Percentiles rank a stretch among this genome's conserved stretches.
Conservation (phyloP, 2,888 invertebrate species). For the Papilio elwesi region DNA sequence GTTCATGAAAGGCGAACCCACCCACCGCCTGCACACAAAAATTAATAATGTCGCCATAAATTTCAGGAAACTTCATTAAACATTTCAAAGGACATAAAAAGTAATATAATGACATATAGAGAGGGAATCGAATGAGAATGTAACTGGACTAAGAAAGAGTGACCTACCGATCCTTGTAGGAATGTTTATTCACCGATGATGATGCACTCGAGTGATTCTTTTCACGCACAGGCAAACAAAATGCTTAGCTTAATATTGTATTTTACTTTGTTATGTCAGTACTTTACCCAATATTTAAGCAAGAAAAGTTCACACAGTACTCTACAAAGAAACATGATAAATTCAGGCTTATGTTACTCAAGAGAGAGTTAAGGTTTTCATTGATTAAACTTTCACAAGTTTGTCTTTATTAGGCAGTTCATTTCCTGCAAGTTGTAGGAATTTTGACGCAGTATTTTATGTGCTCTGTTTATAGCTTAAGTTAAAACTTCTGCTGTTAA, state of each 20-base stretch:
- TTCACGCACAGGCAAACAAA: too few relatives aligned
- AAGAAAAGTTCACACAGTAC: neutral
- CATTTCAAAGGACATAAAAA: neutral
- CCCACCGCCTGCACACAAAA: neutral
- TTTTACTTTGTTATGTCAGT: neutral
- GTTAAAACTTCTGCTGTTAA: neutral
- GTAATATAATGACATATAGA: neutral
- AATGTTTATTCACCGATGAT: too few relatives aligned
- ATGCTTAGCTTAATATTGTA: too few relatives aligned
- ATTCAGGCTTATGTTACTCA: conserved; percentile 20
- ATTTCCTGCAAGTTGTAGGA: conserved; percentile 10
- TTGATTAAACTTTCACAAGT: conserved; percentile 12
- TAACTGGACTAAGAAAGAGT: too few relatives aligned
- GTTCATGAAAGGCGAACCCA: neutral
- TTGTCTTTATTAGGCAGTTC: conserved; percentile 7
- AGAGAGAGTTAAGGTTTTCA: conserved; percentile 20
- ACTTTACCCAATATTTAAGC: neutral
- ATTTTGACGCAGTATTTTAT: conserved; percentile 16
- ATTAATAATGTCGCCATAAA: conserved; percentile 9
- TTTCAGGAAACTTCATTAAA: conserved; percentile 1
- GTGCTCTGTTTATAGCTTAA: conserved; percentile 19
- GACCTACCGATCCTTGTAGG: too few relatives aligned
- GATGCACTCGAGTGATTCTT: too few relatives aligned
- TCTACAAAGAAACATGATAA: conserved; percentile 8
- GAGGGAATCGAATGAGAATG: too few relatives aligned